Conservation (phyloP, 1,140 invertebrate species). For the Triops cancriformis region DNA sequence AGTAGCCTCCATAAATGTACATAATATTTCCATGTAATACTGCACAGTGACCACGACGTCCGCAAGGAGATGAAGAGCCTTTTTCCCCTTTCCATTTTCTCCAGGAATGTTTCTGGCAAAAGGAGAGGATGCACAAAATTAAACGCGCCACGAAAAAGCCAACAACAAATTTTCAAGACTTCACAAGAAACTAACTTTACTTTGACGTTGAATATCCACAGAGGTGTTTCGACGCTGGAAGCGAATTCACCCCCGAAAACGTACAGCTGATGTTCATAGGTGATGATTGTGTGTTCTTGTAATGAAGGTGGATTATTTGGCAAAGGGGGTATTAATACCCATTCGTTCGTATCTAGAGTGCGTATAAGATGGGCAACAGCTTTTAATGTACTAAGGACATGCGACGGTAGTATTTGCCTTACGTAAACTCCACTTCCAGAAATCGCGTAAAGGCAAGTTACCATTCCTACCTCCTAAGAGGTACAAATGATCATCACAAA, state of each 20-base stretch:
- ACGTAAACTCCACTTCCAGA: slow-evolving; percentile 76
- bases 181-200: neutral
- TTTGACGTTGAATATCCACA: slow-evolving; percentile 52
- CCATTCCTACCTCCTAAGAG: slow-evolving; percentile 73
- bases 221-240: slow-evolving; percentile 65
- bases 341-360: slow-evolving; percentile 38
- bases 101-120: slow-evolving; percentile 54
- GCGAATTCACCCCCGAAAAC: slow-evolving; percentile 84
- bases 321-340: slow-evolving; percentile 38
- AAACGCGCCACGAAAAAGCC: too few relatives aligned
- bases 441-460: slow-evolving; percentile 68
- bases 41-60: slow-evolving; percentile 71
- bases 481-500: slow-evolving; percentile 63
- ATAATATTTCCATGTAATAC: slow-evolving; percentile 67
- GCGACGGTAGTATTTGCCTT: slow-evolving; percentile 36
- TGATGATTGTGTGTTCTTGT: slow-evolving; percentile 74
- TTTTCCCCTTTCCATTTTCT: slow-evolving; percentile 44
- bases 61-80: slow-evolving; percentile 54
- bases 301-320: slow-evolving; percentile 53
- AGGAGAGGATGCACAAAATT: slow-evolving; percentile 20
- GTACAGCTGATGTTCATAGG: slow-evolving; percentile 64
- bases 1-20: slow-evolving; percentile 82
- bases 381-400: neutral
- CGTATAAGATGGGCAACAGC: too few relatives aligned
- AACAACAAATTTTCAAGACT: too few relatives aligned